These are phyloP conservation scores for Trachelipus rathkii DNA, from an alignment of 1,140 invertebrate species.

Conservation along the genomic window DNA sequence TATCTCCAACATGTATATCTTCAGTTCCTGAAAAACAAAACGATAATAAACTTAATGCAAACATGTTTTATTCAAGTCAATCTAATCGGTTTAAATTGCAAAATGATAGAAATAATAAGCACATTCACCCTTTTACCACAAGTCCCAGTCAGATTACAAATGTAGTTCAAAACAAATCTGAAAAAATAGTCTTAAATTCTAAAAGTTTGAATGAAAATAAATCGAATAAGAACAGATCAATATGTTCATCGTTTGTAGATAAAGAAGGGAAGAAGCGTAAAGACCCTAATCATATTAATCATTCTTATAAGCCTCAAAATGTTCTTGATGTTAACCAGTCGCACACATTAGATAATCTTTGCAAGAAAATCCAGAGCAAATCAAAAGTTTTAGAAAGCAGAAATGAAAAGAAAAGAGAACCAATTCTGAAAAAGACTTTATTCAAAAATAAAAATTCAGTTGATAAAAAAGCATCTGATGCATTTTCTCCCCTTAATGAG, in stretches of 20 bases:
- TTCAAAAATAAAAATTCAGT: conserved; percentile 57
- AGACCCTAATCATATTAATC: not conserved
- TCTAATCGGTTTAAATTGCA: conserved; percentile 3
- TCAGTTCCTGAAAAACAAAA: no score
- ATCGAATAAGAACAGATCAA: not conserved
- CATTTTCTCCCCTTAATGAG: conserved; percentile 66
- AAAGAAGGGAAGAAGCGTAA: not conserved
- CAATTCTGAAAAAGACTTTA: conserved; percentile 54
- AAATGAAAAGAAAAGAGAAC: conserved; percentile 51
- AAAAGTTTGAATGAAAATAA: no score
- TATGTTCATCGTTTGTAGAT: not conserved
- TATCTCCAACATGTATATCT: no score
- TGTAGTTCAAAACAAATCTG: no score
- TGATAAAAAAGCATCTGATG: conserved; percentile 52
- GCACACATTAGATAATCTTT: not conserved
- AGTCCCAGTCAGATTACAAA: no score
- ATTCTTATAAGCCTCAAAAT: not conserved
- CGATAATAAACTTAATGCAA: no score
- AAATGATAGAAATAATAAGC: not conserved
- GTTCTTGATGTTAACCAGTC: not conserved
- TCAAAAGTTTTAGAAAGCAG: conserved; percentile 22
- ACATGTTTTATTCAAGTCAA: no score
- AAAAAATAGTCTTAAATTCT: no score
- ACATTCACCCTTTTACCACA: no score
- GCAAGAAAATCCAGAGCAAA: not conserved